Conservation (phyloP, 2,113 vertebrate genomes). For the Larimichthys crocea region DNA sequence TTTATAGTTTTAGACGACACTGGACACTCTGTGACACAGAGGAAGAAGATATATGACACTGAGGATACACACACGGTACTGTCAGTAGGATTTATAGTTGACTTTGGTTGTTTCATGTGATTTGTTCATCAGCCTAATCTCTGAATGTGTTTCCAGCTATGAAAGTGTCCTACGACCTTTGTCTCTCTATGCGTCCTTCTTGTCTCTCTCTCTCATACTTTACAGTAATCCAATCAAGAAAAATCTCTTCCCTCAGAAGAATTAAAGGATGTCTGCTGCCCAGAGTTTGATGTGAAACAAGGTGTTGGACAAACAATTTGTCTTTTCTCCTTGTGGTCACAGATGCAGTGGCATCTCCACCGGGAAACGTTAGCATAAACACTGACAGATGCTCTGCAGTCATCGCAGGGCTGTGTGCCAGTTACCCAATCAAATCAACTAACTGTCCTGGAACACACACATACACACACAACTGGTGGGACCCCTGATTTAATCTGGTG, state of each 20-base stretch:
- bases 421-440: slow-evolving; percentile 48
- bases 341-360: slow-evolving; percentile 23
- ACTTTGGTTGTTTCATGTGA: neutral
- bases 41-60: too few species aligned
- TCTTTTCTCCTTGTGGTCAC: slow-evolving; percentile 17
- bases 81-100: neutral
- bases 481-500: slow-evolving; percentile 55
- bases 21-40: too few species aligned
- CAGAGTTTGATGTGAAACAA: neutral
- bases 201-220: neutral
- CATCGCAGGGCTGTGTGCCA: slow-evolving; percentile 23
- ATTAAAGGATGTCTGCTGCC: neutral
- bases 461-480: neutral
- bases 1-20: too few species aligned
- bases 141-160: neutral
- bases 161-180: neutral
- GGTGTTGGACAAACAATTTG: slow-evolving; percentile 9
- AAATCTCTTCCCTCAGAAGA: neutral
- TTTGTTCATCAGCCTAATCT: neutral
- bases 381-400: slow-evolving; percentile 56
- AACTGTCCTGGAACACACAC: slow-evolving; percentile 49
- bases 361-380: slow-evolving; percentile 44
- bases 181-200: neutral
- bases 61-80: neutral
- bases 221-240: slow-evolving; percentile 5